Evolutionary conservation across 2,113 vertebrate species (phyloP), one percentile per base, ranked within the genome.

Genomic region (Amphilophus citrinellus): DNA sequence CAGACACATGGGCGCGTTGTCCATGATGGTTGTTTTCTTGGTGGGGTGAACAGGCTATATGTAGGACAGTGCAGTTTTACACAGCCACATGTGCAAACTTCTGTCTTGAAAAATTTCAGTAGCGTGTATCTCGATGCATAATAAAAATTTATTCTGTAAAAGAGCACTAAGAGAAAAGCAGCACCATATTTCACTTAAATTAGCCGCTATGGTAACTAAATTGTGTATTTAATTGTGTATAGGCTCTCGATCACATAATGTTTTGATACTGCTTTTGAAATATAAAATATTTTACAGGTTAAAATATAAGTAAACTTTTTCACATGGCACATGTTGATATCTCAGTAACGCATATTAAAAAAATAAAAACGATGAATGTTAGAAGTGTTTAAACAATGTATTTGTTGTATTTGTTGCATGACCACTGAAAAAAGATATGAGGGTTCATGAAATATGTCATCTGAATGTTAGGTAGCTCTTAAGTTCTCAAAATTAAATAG

Each of bases 1-100:
- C 86, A 91, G 81, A 89, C 88, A 80, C 83, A 81, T 20, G 62
- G 82, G 87, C 84, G 63, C 87, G 87, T 30, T 68, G 76, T 84
- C 79, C 32, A 24, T 63, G 81, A 77, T 77, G 87, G 80, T 71
- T 89, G 81, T 86, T 87, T 91, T 86, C 66, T 90, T 10, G 4
- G 87, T 85, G 76, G 77, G 61, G 60, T 60, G 75, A 85, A 57
- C 80, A 86, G 76, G 58, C 61, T 73, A 61, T 57, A 80, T 76
- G 82, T 50, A 88, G 77, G 82, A 81, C 80, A 85, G 82, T 56
- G 57, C 30, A 75, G 24, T 73, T 75, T 22, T 68, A 50, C 85
- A 82, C 37, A 84, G 24, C 77, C 75, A 76, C 82, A 61, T 35
- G 63, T 58, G 53, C 32, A 57, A 42, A 53, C 42, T 1, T 68